These are phyloP conservation scores for Addax nasomaculatus DNA, from an alignment of 2,113 vertebrate genomes.

Conservation along the genomic window DNA sequence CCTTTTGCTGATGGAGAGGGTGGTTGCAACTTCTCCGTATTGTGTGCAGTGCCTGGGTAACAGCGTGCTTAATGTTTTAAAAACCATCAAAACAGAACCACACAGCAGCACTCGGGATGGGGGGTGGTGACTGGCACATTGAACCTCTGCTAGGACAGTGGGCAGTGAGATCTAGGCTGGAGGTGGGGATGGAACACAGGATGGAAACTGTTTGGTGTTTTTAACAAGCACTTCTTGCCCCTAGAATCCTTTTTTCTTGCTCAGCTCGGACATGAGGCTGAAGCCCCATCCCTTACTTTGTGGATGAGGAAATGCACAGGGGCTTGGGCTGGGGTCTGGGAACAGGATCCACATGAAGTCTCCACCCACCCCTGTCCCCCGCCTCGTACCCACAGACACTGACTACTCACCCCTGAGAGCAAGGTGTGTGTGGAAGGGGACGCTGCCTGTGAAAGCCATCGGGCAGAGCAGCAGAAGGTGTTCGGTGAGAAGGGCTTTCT, in stretches of 20 bases:
- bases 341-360: background rate
- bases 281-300: background rate
- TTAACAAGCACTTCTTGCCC: background rate
- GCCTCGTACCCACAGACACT: no score
- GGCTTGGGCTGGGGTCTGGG: background rate
- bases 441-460: background rate
- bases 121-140: accelerated
- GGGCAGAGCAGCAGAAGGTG: background rate
- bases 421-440: background rate
- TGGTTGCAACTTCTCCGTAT: background rate
- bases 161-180: background rate
- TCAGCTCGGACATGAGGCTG: background rate
- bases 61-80: background rate
- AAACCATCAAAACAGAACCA: background rate
- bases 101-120: background rate
- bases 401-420: background rate
- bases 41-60: background rate
- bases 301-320: background rate
- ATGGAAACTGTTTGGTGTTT: background rate
- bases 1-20: background rate
- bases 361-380: background rate
- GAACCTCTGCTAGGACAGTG: background rate
- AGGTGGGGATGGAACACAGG: background rate
- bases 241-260: background rate
- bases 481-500: background rate